Base-by-base conservation (phyloP, 30 jellyfish, hydroid and myxozoan species). In the Aurelia coerulea region DNA sequence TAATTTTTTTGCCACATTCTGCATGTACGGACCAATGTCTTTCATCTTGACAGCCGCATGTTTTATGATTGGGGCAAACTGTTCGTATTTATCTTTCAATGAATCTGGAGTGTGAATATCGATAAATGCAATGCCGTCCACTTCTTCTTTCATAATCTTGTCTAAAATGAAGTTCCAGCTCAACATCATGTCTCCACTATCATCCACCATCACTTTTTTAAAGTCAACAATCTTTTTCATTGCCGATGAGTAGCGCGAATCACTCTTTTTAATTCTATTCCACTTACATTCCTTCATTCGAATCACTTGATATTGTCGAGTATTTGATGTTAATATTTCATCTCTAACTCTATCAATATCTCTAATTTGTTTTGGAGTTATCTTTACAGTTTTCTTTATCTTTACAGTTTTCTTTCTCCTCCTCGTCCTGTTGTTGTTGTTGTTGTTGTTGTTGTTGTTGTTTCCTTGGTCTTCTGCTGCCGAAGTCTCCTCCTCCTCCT, bases 61-160 rank as follows among this genome's bases (percentile, higher is more conserved):
- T 65, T 76, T 76, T 35, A 79, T 63, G 9, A 79, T 79, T 3
- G 80, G 89, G 2, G 89, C 80, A 79, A 79, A 79, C 17, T 79
- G 78, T 17, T 33, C 72, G 64, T 62, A 79, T 1, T 34, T 19
- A 2, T 42, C 72, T 62, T 51, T 64, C 53, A 62, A 34, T 16
- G 19, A 2, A 1, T 64, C 89, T 10, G 79, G 80, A 0, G 52
- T 53, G 31, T 60, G 35, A 4, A 76, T 5, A 31, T 76, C 76
- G 62, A 62, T 33, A 2, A 76, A 15, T 13, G 62, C 65, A 1
- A 76, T 68, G 12, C 79, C 79, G 10, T 10, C 10, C 12, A 68
- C 52, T 29, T 68, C 18, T 52, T 13, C 29, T 2, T 5, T 1
- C 3, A 2, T 10, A 8, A 73, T 10, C 49, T 16, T 1, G 6